Percentiles rank a stretch among this genome's conserved stretches.
Evolutionary conservation across 2,797 vertebrate genomes (phyloP).

Genomic region (Vultur gryphus): DNA sequence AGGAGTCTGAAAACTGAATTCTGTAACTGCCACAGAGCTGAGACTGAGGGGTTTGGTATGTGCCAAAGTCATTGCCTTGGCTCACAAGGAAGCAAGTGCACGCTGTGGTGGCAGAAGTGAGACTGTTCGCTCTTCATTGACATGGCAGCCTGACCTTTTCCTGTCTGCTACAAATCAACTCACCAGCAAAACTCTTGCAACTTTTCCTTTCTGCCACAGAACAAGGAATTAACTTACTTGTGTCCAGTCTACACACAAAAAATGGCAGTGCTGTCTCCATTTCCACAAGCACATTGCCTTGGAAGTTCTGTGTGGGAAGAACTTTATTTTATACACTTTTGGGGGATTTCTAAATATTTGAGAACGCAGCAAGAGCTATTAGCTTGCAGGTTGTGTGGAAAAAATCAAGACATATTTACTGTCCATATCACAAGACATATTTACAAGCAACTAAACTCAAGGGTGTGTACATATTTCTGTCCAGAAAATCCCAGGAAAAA

Average conservation of each 20-base stretch:
- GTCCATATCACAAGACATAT: not conserved
- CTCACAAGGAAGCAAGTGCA: not conserved
- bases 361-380: not conserved
- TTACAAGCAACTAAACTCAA: not conserved
- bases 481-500: not conserved
- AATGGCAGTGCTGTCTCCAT: not conserved
- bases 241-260: not conserved
- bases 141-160: not conserved
- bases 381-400: not conserved
- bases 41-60: not conserved
- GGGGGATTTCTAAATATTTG: not conserved
- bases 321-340: accelerated
- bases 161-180: not conserved
- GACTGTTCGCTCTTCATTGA: not conserved
- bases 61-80: not conserved
- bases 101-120: not conserved
- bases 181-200: not conserved
- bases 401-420: not conserved
- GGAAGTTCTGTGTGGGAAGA: not conserved
- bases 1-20: not conserved
- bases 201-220: not conserved
- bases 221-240: not conserved
- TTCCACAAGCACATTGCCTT: not conserved
- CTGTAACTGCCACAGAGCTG: not conserved
- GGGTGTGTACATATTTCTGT: not conserved